Evolutionary conservation across 2,113 vertebrate species (phyloP), one percentile per base, ranked within the genome.

Genomic region (Caracal caracal): DNA sequence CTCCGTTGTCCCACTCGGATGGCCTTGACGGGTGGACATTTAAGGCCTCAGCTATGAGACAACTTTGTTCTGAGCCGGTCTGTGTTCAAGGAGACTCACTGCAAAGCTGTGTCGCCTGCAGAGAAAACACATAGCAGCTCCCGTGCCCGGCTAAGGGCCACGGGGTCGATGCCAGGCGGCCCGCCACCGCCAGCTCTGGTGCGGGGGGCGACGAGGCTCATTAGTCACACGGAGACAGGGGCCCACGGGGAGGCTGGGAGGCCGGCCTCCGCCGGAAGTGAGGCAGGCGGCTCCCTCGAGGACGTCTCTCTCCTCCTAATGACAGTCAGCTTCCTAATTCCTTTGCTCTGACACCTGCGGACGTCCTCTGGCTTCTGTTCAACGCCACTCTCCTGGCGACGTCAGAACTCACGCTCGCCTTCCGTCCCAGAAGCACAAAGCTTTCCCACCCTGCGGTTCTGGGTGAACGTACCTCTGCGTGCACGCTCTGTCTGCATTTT

Each of bases 261-360:
- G 0, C 26, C 40, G 4, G 24, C 71, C 37, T 24, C 26, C 0
- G 90, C 90, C 95, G 95, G 51, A 95, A 96, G 33, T 53, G 83
- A 97, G 97, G 96, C 70, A 82, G 24, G 75, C 81, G 35, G 94
- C 90, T 97, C 95, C 96, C 78, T 61, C 43, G 94, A 98, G 96
- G 71, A 93, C 83, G 28, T 40, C 78, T 80, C 95, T 95, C 90
- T 96, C 97, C 86, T 95, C 92, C 61, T 40, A 98, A 97, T 97
- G 92, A 90, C 49, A 96, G 98, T 98, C 98, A 98, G 97, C 86
- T 96, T 92, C 96, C 95, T 20, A 93, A 95, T 96, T 95, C 92
- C 96, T 95, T 73, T 22, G 79, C 87, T 97, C 97, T 96, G 97
- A 97, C 90, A 98, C 91, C 95, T 97, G 80, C 63, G 78, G 79